Conservation (phyloP, 1,140 invertebrate species). For the honey bee (Apis mellifera) region Amel_HAv3.1 CM009942.2:11268001-11268500, state of each 20-base stretch:
- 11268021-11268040: constrained; percentile 70
- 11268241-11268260: background rate
- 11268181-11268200: constrained; percentile 61
- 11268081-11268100: constrained; percentile 71
- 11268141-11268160: constrained; percentile 73
- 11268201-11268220: background rate
- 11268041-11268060: constrained; percentile 73
- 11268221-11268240: background rate
- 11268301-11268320: no score
- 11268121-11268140: constrained; percentile 70
- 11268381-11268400: no score
- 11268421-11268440: no score
- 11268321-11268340: no score
- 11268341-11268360: no score
- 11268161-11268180: constrained; percentile 71
- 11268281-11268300: no score
- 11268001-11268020: constrained; percentile 68
- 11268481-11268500: no score
- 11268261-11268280: no score
- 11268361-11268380: no score
- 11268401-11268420: no score
- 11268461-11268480: no score
- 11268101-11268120: constrained; percentile 70
- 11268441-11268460: no score
- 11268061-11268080: constrained; percentile 67